Evolutionary conservation across 2,888 invertebrate species (phyloP), one percentile per base, ranked within the genome.

Genomic region (Tupiocoris notatus): DNA sequence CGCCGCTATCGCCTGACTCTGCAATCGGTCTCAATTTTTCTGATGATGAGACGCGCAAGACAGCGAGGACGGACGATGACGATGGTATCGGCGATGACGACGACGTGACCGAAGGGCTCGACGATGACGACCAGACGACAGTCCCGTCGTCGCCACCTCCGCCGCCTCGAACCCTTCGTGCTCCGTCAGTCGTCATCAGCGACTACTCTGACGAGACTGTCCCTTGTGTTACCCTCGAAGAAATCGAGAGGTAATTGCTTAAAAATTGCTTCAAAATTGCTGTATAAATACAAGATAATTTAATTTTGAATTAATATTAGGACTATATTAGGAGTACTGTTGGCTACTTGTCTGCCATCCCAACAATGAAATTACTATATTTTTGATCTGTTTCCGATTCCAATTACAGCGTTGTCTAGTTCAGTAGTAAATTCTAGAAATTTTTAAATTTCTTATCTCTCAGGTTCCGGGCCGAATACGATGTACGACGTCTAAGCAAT

Each of bases 161-260:
- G 18, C 73, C 82, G 86, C 81, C 86, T 75, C 84, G 89, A 2
- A 92, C 89, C 81, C 91, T 92, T 84, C 85, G 93, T 77, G 93
- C 93, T 0, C 94, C 94, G 0, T 93, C 93, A 75, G 93, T 94
- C 63, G 93, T 94, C 1, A 92, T 94, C 59, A 93, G 93, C 82
- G 94, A 94, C 83, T 93, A 93, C 82, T 93, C 93, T 0, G 93
- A 93, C 82, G 93, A 84, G 25, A 84, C 79, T 22, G 80, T 81
- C 7, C 85, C 84, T 75, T 87, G 87, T 67, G 84, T 88, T 18
- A 88, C 87, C 23, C 83, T 88, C 61, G 88, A 88, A 80, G 88
- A 88, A 80, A 86, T 88, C 78, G 88, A 88, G 81, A 87, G 87
- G 81, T 70, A 24, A 59, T n/a, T n/a, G n/a, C n/a, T n/a, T n/a